Percentiles rank a stretch among this genome's conserved stretches.
phyloP scores from a whole-genome alignment of 1,140 invertebrate species.

The Parapsyche elsis region DNA sequence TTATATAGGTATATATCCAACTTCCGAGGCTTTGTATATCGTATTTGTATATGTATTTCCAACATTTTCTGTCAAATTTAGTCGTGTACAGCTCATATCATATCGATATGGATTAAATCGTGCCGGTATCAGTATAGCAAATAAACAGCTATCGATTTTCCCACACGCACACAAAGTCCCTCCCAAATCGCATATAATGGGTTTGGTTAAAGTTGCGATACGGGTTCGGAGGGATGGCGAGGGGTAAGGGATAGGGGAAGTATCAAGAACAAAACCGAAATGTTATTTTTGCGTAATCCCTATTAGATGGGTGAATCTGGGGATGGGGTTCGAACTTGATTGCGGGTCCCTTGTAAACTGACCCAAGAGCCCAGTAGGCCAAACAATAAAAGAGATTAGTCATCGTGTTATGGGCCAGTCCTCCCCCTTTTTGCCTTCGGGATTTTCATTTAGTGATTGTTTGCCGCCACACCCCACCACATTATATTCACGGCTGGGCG shows the following conservation, averaged over 20 bases:
- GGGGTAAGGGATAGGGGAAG: neutral
- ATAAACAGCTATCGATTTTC: constrained; percentile 8
- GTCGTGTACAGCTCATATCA: too few relatives aligned
- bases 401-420: constrained; percentile 28
- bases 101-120: too few relatives aligned
- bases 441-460: constrained; percentile 50
- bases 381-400: constrained; percentile 53
- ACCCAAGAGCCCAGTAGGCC: constrained; percentile 35
- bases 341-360: constrained; percentile 44
- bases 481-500: constrained; percentile 22
- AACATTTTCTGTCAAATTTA: too few relatives aligned
- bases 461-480: constrained; percentile 12
- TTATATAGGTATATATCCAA: too few relatives aligned
- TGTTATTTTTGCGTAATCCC: constrained; percentile 49
- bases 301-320: constrained; percentile 24
- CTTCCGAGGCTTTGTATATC: too few relatives aligned
- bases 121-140: neutral
- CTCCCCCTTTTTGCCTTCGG: constrained; percentile 35
- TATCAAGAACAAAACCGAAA: constrained; percentile 42
- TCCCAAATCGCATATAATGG: neutral
- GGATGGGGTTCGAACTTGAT: constrained; percentile 41
- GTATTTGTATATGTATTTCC: too few relatives aligned
- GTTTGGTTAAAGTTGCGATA: neutral
- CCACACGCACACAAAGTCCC: neutral
- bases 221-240: neutral